phyloP scores from a whole-genome alignment of 2,113 vertebrate species.

The Tringa solitaria region DNA sequence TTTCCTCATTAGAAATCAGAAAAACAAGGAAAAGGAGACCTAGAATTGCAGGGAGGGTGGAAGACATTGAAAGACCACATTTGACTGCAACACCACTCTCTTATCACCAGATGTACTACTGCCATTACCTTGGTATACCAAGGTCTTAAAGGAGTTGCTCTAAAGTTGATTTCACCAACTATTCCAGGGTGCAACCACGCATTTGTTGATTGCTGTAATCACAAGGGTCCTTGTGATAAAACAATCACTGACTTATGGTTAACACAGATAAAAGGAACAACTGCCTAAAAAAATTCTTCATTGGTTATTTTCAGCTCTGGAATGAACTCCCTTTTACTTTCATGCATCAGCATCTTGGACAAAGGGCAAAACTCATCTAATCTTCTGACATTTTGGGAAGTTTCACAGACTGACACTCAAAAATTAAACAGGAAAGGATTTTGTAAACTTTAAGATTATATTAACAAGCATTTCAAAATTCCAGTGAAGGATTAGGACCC shows the following conservation, averaged over 20 bases:
- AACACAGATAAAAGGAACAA: not conserved
- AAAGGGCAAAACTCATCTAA: not conserved
- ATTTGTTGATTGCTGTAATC: not conserved
- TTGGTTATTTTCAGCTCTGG: not conserved
- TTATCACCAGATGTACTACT: not conserved
- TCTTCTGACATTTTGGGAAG: not conserved
- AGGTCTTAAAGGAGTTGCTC: not conserved
- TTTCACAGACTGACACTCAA: not conserved
- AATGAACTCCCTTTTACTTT: conserved; percentile 10
- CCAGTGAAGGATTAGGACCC: not conserved
- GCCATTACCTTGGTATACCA: not conserved
- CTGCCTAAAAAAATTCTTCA: not conserved
- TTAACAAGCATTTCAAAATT: conserved; percentile 6
- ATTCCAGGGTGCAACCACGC: not conserved
- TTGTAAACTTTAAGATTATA: not conserved
- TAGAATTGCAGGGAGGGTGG: not conserved
- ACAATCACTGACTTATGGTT: not conserved
- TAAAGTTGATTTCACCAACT: not conserved
- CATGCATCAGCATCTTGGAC: not conserved
- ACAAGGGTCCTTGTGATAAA: not conserved
- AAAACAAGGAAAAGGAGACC: not conserved
- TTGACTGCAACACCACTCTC: not conserved
- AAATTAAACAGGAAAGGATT: conserved; percentile 33
- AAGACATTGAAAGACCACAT: not conserved
- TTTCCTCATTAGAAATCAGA: not conserved